Evolutionary conservation across 2,797 vertebrate genomes (phyloP).

Genomic region (Sebastes itinus): DNA sequence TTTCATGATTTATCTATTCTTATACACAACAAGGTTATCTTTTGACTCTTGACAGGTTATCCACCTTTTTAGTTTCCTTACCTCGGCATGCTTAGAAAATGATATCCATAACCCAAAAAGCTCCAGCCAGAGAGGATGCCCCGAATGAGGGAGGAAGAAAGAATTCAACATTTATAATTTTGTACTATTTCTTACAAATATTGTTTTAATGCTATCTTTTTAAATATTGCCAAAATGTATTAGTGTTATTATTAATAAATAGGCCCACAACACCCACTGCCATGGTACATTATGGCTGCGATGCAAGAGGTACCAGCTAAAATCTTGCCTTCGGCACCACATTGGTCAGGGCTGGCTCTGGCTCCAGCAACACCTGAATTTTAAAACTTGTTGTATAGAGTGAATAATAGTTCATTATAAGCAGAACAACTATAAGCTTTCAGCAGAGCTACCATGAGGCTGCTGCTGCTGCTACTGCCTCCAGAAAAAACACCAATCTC

Average conservation of each 20-base stretch:
- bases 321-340: too few species aligned
- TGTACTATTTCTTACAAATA: too few species aligned
- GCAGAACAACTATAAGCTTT: neutral
- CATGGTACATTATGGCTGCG: rapidly evolving
- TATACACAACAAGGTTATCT: too few species aligned
- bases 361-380: neutral
- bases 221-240: too few species aligned
- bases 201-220: rapidly evolving
- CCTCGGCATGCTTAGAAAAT: neutral
- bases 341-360: too few species aligned
- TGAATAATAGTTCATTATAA: neutral
- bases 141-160: too few species aligned
- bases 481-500: constrained; percentile 21
- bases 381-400: neutral
- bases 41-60: neutral
- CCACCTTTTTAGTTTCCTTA: neutral
- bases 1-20: too few species aligned
- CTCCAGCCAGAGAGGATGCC: neutral
- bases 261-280: too few species aligned
- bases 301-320: too few species aligned
- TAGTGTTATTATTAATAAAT: too few species aligned
- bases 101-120: neutral
- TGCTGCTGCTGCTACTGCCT: neutral
- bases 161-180: too few species aligned
- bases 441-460: neutral